Evolutionary conservation across 2,797 vertebrate species (phyloP), one percentile per base, ranked within the genome.

Genomic region (Malacoctenus gilli): DNA sequence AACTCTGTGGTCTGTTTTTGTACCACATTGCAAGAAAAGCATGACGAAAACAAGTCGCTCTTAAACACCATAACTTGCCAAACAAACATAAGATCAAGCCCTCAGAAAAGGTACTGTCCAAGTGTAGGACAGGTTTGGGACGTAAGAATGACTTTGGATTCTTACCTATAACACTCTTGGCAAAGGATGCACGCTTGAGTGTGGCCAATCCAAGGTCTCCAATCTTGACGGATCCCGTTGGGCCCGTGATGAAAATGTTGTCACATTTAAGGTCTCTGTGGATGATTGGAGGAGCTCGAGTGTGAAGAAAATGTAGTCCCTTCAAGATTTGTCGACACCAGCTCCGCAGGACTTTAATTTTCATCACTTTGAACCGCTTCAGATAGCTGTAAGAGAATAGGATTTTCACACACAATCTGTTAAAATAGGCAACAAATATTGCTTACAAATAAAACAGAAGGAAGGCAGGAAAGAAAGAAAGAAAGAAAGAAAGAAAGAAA

Each of bases 131-230:
- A 55, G 41, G 42, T 61, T 53, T 28, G 68, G 53, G 44, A 75
- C 21, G 59, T 60, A 68, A 70, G 81, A 81, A 66, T 59, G 59
- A 76, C 65, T 68, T 72, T 5, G 32, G 61, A 78, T 62, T 84
- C 95, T 80, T 95, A 99, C 96, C 96, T 96, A 99, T 99, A 61
- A 99, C 97, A 82, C 96, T 99, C 91, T 99, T 99, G 89, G 97
- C 96, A 89, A 99, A 99, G 55, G 97, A 99, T 64, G 97, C 88
- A 14, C 97, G 91, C 89, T 99, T 99, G 59, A 99, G 86, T 5
- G 97, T 99, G 48, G 97, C 97, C 78, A 99, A 89, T 64, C 97
- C 97, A 5, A 99, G 89, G 87, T 99, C 97, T 85, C 97, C 97
- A 46, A 99, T 98, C 92, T 98, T 99, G 77, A 99, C 97, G 0